These are phyloP conservation scores for Drosophila ambigua DNA, from an alignment of 1,140 invertebrate species.

Conservation along the genomic window DNA sequence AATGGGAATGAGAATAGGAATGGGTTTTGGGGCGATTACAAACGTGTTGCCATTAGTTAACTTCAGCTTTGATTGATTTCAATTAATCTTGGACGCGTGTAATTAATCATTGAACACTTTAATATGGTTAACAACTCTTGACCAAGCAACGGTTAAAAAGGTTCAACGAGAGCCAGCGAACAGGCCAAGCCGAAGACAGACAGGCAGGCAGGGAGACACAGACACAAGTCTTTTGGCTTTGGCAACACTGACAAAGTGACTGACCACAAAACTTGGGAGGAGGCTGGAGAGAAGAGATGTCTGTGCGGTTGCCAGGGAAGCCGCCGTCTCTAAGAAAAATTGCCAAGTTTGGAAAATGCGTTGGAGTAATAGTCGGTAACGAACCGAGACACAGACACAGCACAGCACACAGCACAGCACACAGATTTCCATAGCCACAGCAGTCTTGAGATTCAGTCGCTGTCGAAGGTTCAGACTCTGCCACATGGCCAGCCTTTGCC, in stretches of 20 bases:
- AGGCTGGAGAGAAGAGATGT: neutral
- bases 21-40: conserved; percentile 64
- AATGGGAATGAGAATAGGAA: conserved; percentile 26
- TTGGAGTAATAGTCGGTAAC: conserved; percentile 72
- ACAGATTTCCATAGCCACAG: conserved; percentile 63
- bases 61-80: conserved; percentile 84
- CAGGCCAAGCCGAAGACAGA: conserved; percentile 13
- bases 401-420: too few species aligned
- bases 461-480: conserved; percentile 24
- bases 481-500: conserved; percentile 27
- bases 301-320: conserved; percentile 59
- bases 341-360: conserved; percentile 78
- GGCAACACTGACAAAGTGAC: conserved; percentile 64
- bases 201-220: conserved; percentile 10
- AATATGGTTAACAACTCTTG: conserved; percentile 84
- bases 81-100: conserved; percentile 84
- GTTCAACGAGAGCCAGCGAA: conserved; percentile 68
- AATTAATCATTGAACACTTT: conserved; percentile 84
- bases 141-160: conserved; percentile 83
- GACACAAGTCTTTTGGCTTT: conserved; percentile 32
- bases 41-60: conserved; percentile 84
- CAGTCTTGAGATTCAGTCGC: conserved; percentile 15
- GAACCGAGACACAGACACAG: conserved; percentile 20
- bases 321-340: conserved; percentile 72
- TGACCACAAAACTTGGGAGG: conserved; percentile 44